Base-by-base conservation (phyloP, 2,797 vertebrate species). In the Phyllotis vaccarum region DNA sequence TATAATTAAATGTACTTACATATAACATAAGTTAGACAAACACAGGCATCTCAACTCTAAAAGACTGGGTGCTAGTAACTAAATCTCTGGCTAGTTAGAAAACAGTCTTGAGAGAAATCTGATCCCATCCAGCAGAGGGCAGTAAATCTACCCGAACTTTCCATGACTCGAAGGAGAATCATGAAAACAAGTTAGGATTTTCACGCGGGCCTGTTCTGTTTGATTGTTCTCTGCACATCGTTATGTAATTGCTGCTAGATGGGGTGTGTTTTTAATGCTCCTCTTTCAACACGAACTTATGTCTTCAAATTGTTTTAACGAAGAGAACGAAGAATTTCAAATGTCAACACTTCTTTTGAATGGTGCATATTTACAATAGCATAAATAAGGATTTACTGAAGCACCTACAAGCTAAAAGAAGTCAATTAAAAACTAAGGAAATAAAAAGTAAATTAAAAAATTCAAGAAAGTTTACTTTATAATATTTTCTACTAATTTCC, bases 111-210 rank as follows among this genome's bases (percentile, higher is more conserved):
- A 58, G 86, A 70, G 43, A 92, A 89, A 93, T 93, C 40, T 94
- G 52, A 86, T 80, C n/a, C 86, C 2, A 88, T 89, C 95, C 97
- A 97, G 93, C n/a, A 96, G 97, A 93, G 96, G 97, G 96, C 97
- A 86, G 90, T 78, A 95, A 93, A 93, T 13, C 70, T 24, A 90
- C 5, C 14, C 31, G 86, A 95, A 91, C 95, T 43, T 43, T 87
- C 21, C 31, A 31, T 2, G 29, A 66, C 1, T 16, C 17, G 88
- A 83, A 68, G 80, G 49, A 12, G 78, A 62, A 66, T 54, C 0
- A 1, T 14, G 37, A 14, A 37, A 74, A 52, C 49, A 85, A 81
- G 56, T 91, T 62, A 31, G 64, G 21, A 78, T 94, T 93, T 56
- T 93, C 70, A 70, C 16, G 87, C 12, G 66, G n/a, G n/a, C n/a